Evolutionary conservation across 2,113 vertebrate species (phyloP).

Genomic region (Clarias magur): DNA sequence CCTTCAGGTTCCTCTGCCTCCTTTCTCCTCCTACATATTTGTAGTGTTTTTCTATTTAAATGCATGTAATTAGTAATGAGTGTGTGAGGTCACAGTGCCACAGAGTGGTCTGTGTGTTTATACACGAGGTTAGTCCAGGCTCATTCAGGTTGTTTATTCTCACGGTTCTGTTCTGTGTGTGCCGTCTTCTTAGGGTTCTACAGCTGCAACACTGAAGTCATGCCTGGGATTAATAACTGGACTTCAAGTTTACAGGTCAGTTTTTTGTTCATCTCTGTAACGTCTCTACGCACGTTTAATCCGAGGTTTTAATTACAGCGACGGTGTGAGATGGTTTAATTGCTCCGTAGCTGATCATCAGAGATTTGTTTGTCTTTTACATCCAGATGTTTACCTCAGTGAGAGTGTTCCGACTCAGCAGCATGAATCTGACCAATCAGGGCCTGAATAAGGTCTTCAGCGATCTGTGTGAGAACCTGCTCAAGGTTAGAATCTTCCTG

Average conservation of each 20-base stretch:
- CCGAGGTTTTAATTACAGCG: neutral
- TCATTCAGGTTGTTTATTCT: neutral
- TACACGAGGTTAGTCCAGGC: neutral
- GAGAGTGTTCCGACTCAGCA: conserved; percentile 88
- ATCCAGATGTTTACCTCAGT: conserved; percentile 96
- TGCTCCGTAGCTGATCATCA: neutral
- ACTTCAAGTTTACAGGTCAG: conserved; percentile 88
- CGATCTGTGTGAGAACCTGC: conserved; percentile 95
- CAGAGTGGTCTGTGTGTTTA: neutral
- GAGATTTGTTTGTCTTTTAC: conserved; percentile 38
- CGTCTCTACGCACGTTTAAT: neutral
- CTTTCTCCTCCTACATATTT: neutral
- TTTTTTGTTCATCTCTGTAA: neutral
- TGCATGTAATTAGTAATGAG: neutral
- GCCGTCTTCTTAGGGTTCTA: conserved; percentile 83
- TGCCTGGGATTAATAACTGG: conserved; percentile 98
- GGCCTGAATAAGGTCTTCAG: conserved; percentile 95
- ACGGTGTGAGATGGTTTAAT: neutral
- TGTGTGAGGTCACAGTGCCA: neutral
- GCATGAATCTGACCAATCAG: conserved; percentile 89
- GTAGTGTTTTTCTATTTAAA: neutral
- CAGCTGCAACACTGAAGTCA: conserved; percentile 96
- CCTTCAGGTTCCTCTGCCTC: conserved; percentile 78
- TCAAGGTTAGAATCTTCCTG: conserved; percentile 80
- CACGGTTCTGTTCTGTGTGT: neutral